phyloP scores from a whole-genome alignment of 2,888 invertebrate genomes.

The Ennomos fuscantarius region DNA sequence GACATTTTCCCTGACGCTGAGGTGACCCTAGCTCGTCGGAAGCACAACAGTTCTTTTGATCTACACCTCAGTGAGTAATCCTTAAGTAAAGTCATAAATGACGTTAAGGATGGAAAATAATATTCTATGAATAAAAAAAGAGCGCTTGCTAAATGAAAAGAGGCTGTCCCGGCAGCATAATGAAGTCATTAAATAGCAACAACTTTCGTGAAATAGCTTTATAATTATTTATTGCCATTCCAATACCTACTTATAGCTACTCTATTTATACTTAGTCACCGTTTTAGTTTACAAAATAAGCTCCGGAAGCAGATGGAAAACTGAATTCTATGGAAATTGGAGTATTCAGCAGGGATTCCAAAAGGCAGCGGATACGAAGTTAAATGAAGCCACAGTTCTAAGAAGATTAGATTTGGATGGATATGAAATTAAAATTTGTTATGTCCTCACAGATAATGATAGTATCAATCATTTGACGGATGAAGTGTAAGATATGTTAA shows the following conservation, averaged over 20 bases:
- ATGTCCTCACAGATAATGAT: slow-evolving; percentile 86
- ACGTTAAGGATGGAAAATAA: too few relatives aligned
- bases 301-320: slow-evolving; percentile 51
- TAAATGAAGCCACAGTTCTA: slow-evolving; percentile 53
- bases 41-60: slow-evolving; percentile 43
- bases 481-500: slow-evolving; percentile 73
- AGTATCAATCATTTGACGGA: slow-evolving; percentile 86
- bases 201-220: too few relatives aligned
- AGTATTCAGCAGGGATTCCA: slow-evolving; percentile 49
- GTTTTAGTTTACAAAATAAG: slow-evolving; percentile 72
- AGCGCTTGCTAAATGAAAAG: too few relatives aligned
- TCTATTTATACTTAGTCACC: too few relatives aligned
- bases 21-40: slow-evolving; percentile 50
- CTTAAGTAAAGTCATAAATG: not conserved
- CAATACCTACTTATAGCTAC: too few relatives aligned
- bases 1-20: slow-evolving; percentile 65
- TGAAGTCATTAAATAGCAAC: too few relatives aligned
- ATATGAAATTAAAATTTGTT: slow-evolving; percentile 78
- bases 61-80: slow-evolving; percentile 58
- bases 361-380: slow-evolving; percentile 38
- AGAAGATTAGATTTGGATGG: slow-evolving; percentile 77
- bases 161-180: too few relatives aligned
- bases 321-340: slow-evolving; percentile 66
- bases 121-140: too few relatives aligned
- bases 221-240: too few relatives aligned